These are phyloP conservation scores for Sylvilagus floridanus DNA, from an alignment of 2,797 vertebrate species.

Conservation along the genomic window DNA sequence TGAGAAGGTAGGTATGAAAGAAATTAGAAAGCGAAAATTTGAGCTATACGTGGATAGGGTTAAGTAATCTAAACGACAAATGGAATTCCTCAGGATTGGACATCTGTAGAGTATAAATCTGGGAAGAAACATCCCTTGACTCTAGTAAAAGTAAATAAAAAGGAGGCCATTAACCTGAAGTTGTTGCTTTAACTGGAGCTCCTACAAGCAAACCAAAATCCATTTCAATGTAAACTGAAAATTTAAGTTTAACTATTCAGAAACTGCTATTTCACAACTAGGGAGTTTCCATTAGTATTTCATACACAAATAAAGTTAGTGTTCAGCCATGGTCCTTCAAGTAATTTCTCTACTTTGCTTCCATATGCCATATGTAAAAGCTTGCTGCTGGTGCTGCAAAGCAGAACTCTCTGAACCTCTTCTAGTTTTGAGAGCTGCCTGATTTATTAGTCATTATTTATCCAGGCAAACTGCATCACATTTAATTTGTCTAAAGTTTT, in stretches of 20 bases:
- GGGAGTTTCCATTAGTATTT: background rate
- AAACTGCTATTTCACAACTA: background rate
- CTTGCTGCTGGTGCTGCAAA: background rate
- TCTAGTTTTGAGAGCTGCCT: background rate
- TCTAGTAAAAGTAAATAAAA: background rate
- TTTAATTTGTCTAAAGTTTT: background rate
- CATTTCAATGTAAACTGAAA: background rate
- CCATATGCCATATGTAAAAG: background rate
- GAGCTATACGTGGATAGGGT: background rate
- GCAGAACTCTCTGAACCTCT: background rate
- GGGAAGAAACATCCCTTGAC: constrained; percentile 6
- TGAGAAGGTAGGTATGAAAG: constrained; percentile 36
- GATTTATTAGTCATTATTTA: background rate
- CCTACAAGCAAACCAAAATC: background rate
- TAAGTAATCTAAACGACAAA: background rate
- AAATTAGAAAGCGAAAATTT: constrained; percentile 30
- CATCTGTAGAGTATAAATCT: background rate
- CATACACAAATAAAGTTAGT: background rate
- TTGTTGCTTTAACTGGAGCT: background rate
- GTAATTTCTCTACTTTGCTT: background rate
- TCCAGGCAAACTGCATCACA: background rate
- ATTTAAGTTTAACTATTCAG: background rate
- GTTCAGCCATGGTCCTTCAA: no score
- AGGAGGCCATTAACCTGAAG: background rate
- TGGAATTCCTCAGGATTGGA: background rate